Percentiles rank a stretch among this genome's conserved stretches.
phyloP scores from a whole-genome alignment of 2,888 invertebrate genomes.

The Muschampia plurimacula region DNA sequence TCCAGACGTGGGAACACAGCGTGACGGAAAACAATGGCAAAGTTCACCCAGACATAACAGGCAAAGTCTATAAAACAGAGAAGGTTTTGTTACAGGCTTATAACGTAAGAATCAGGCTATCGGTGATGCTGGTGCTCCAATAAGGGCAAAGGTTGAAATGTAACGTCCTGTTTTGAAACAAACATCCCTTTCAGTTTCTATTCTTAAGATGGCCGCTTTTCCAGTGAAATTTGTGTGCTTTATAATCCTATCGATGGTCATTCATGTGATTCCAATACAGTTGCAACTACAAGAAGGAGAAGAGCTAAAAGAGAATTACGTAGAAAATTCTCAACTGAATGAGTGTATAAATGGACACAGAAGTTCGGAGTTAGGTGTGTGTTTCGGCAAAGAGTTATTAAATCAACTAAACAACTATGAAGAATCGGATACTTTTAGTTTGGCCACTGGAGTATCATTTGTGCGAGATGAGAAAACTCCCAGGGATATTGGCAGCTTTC shows the following conservation, averaged over 20 bases:
- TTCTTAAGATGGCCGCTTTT: constrained; percentile 4
- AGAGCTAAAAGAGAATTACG: constrained; percentile 65
- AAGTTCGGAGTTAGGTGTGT: constrained; percentile 84
- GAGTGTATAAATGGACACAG: constrained; percentile 71
- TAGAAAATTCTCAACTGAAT: constrained; percentile 68
- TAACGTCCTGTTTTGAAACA: constrained; percentile 20
- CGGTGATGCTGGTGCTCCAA: constrained; percentile 35
- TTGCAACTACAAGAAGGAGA: constrained; percentile 70
- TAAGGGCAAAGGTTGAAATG: constrained; percentile 39
- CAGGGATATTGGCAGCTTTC: constrained; percentile 88
- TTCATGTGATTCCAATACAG: constrained; percentile 71
- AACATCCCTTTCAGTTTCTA: neutral
- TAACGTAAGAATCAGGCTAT: constrained; percentile 30
- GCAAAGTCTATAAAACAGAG: constrained; percentile 80
- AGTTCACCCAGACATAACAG: constrained; percentile 83
- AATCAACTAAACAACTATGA: constrained; percentile 88
- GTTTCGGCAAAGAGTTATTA: constrained; percentile 89
- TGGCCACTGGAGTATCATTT: constrained; percentile 88
- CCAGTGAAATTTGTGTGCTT: constrained; percentile 26
- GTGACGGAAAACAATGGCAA: constrained; percentile 83
- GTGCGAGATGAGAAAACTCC: constrained; percentile 88
- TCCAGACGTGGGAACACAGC: constrained; percentile 73
- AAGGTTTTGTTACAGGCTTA: constrained; percentile 58
- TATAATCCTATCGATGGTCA: constrained; percentile 50
- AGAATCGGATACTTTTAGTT: constrained; percentile 87